phyloP scores from a whole-genome alignment of 2,797 vertebrate species.

The Ibycter americanus region DNA sequence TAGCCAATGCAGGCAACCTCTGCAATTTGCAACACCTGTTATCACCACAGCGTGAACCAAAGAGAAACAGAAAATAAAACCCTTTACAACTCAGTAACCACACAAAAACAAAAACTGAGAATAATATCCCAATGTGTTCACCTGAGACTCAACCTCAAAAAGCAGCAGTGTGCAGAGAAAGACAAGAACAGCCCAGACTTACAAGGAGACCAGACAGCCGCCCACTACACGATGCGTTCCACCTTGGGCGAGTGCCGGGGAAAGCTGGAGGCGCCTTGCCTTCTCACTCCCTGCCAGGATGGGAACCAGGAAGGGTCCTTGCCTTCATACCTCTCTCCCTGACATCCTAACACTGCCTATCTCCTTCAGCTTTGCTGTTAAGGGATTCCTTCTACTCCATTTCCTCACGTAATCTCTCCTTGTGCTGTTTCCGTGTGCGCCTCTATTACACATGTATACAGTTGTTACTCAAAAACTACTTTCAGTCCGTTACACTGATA shows the following conservation, averaged over 20 bases:
- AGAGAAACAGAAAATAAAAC: neutral
- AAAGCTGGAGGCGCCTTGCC: no score
- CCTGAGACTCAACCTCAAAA: neutral
- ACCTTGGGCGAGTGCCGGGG: rapidly evolving
- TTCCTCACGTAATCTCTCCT: neutral
- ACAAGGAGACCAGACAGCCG: neutral
- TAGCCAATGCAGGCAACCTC: neutral
- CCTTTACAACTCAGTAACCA: neutral
- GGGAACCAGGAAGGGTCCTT: neutral
- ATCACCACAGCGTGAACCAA: neutral
- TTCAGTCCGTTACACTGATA: neutral
- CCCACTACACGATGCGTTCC: rapidly evolving
- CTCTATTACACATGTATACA: rapidly evolving
- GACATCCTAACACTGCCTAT: neutral
- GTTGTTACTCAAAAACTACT: neutral
- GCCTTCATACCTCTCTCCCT: neutral
- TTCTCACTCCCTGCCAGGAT: neutral
- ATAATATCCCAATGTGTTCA: neutral
- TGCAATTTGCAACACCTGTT: neutral
- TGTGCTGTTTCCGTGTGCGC: neutral
- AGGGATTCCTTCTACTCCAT: neutral
- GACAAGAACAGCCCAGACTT: neutral
- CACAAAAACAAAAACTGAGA: neutral
- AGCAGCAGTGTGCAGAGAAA: neutral
- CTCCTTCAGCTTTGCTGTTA: neutral